phyloP scores from a whole-genome alignment of 35 echinoderm and acorn worm genomes.

The Apostichopus japonicus region DNA sequence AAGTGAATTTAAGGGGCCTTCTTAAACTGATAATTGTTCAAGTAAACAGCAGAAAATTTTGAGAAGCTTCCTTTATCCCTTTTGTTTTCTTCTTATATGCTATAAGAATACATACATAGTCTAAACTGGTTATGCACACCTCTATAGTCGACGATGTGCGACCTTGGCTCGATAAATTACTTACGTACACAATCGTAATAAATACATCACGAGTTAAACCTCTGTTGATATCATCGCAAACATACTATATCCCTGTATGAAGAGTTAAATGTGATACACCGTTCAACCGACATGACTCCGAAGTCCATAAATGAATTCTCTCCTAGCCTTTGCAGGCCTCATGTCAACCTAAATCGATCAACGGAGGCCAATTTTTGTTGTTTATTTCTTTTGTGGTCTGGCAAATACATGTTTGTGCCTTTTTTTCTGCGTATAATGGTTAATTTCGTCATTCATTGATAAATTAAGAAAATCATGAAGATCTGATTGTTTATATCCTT shows the following conservation, averaged over 20 bases:
- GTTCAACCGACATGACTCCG: not conserved
- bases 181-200: not conserved
- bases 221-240: not conserved
- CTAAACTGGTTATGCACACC: no score
- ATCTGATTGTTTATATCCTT: no score
- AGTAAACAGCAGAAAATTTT: no score
- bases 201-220: not conserved
- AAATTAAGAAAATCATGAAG: not conserved
- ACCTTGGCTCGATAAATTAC: not conserved
- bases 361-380: not conserved
- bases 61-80: no score
- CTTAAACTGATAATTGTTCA: no score
- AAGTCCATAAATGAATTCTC: not conserved
- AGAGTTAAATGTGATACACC: not conserved
- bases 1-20: no score
- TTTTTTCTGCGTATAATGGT: not conserved
- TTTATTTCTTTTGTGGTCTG: no score
- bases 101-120: no score
- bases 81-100: no score
- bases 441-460: not conserved
- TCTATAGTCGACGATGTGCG: not conserved
- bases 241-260: not conserved
- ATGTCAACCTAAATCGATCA: not conserved
- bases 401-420: no score
- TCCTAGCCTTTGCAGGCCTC: not conserved